These are phyloP conservation scores for Erpobdella octoculata DNA, from an alignment of 2,888 invertebrate species.

Conservation along the genomic window DNA sequence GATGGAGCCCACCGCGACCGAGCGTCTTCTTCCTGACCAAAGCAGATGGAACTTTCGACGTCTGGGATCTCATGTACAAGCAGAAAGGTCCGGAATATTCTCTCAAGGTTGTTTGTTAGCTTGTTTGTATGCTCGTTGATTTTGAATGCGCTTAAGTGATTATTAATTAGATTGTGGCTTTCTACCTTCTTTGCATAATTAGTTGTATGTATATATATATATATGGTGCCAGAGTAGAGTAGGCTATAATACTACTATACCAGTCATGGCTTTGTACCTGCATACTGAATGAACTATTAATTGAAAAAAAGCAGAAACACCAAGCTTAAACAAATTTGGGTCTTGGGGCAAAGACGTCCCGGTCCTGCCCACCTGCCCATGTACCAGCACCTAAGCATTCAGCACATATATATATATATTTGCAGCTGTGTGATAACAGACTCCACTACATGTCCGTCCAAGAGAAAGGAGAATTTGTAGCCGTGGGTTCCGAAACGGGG, in stretches of 20 bases:
- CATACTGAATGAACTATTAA: neutral
- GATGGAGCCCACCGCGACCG: slow-evolving; percentile 77
- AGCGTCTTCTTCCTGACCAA: slow-evolving; percentile 73
- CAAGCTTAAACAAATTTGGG: too few species aligned
- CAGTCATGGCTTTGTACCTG: neutral
- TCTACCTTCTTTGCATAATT: too few species aligned
- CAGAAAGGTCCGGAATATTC: slow-evolving; percentile 50
- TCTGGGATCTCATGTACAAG: slow-evolving; percentile 75
- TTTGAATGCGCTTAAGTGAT: too few species aligned
- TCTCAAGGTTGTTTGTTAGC: slow-evolving; percentile 24
- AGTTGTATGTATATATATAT: too few species aligned
- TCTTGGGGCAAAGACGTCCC: too few species aligned
- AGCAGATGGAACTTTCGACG: slow-evolving; percentile 70
- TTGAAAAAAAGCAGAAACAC: too few species aligned
- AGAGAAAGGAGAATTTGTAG: slow-evolving; percentile 26
- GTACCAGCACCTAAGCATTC: too few species aligned
- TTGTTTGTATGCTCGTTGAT: too few species aligned
- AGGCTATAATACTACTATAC: too few species aligned
- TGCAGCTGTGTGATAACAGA: slow-evolving; percentile 20
- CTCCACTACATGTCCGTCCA: slow-evolving; percentile 21
- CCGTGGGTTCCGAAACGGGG: slow-evolving; percentile 26
- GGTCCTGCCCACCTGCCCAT: too few species aligned
- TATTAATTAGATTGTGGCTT: too few species aligned
- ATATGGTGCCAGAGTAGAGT: too few species aligned
- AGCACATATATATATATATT: neutral